Conservation (phyloP, 1,140 invertebrate species). For the Sesamia nonagrioides region DNA sequence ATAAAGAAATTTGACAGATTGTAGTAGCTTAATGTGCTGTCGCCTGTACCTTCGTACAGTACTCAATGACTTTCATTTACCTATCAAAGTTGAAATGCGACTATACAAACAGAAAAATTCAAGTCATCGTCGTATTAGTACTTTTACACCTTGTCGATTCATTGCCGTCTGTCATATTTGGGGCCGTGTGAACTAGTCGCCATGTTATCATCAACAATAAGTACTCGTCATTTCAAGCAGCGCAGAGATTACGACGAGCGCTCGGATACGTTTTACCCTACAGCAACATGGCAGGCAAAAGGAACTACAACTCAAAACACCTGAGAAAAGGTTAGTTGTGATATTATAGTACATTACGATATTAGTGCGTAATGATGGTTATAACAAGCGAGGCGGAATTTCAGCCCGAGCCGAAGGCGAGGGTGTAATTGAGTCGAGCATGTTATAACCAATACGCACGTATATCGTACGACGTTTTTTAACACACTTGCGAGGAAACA, state of each 20-base stretch:
- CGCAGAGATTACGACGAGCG: conserved; percentile 63
- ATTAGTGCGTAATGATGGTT: too few relatives aligned
- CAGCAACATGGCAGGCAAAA: conserved; percentile 65
- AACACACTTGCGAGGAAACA: too few relatives aligned
- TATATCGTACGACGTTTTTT: too few relatives aligned
- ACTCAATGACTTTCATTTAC: not conserved
- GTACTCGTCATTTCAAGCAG: conserved; percentile 65
- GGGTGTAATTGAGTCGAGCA: too few relatives aligned
- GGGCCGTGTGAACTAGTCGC: conserved; percentile 1
- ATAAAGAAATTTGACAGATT: too few relatives aligned
- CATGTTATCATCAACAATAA: conserved; percentile 52
- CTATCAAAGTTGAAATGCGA: not conserved
- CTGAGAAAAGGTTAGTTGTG: conserved; percentile 55
- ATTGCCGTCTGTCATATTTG: not conserved
- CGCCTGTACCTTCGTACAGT: too few relatives aligned
- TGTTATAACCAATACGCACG: too few relatives aligned
- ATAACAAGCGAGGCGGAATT: too few relatives aligned
- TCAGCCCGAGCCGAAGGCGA: too few relatives aligned
- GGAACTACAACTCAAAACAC: conserved; percentile 55
- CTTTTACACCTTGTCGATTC: not conserved
- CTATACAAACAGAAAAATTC: not conserved
- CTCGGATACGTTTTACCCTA: too few relatives aligned
- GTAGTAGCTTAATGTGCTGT: too few relatives aligned
- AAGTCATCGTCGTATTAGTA: not conserved
- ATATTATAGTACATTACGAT: not conserved